Evolutionary conservation across 1,140 invertebrate species (phyloP), one percentile per base, ranked within the genome.

Genomic region (Carcinoscorpius rotundicauda): DNA sequence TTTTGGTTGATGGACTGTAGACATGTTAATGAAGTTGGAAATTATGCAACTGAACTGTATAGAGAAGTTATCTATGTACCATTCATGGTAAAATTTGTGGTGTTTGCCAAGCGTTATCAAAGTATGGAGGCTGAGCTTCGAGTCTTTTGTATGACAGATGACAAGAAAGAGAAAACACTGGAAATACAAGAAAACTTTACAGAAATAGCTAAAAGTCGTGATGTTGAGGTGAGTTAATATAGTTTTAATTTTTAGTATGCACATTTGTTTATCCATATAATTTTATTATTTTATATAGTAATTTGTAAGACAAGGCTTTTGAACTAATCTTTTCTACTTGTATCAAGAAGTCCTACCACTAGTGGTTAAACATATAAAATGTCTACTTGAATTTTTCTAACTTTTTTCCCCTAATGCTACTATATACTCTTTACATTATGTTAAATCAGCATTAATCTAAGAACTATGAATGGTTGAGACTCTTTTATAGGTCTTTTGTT

Each of bases 1-100:
- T 99, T 99, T 80, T 99, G 97, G 95, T 80, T 99, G n/a, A 98
- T 99, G 85, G 97, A 99, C 77, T 99, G 95, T 74, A 84, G 97
- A 73, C 97, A 98, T 76, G 86, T 97, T 49, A 84, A 86, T 64
- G 96, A 99, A 76, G 94, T 95, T 49, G 93, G 94, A 9, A 92
- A 96, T 84, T 98, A 98, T 93, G 97, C 96, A 3, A 97, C 94
- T 11, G 94, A 98, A 75, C 81, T 99, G 48, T 99, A 99, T 80
- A 87, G 87, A 79, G 96, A 99, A 80, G 93, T 94, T 52, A 97
- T 96, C 68, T 89, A 95, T 72, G 95, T 99, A 61, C 97, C 97
- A 6, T 99, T 98, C 76, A 98, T 99, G 92, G 92, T 95, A 64
- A 95, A 89, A 81, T 97, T 98, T 78, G 92, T 97, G 58, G 94